Evolutionary conservation across 2,888 invertebrate genomes (phyloP), one percentile per base, ranked within the genome.

Genomic region (Vesta saturnalis): DNA sequence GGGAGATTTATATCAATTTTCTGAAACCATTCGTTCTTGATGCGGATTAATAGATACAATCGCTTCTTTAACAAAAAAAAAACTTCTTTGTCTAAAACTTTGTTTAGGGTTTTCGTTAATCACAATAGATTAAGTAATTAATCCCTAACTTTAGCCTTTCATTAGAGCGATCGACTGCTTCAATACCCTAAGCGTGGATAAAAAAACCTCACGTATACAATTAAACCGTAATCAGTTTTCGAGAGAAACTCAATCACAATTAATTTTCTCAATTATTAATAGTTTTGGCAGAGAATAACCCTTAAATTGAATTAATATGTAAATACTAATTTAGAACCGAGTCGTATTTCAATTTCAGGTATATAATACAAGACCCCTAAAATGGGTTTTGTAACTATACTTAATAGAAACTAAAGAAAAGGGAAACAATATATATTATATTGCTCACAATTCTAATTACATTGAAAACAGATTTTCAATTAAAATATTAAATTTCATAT

Each of bases 301-400:
- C 60, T 30, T 22, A 22, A 22, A 62, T 52, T 54, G 52, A 62
- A 62, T 62, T 62, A 62, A 62, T 62, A 54, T 54, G 62, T 62
- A 62, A 62, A 62, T 62, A 62, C 55, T 62, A 62, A 62, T 62
- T 55, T 21, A n/a, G 43, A 62, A 55, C 19, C 16, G 62, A 30
- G 21, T 39, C 52, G 55, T 49, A 49, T 49, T 49, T 49, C 49
- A 49, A 49, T 49, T 49, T 12, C 15, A 19, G 49, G 49, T 49
- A 49, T 49, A 49, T n/a, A n/a, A n/a, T n/a, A 49, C 49, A 49
- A 49, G 15, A 49, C 49, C 4, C 49, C 49, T 12, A 39, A 10
- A 39, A 49, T 8, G 8, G 49, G 19, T 49, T 49, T 49, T 49
- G 49, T 12, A 15, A 12, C 10, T 18, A 14, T 12, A 15, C 19